Percentiles rank a stretch among this genome's conserved stretches.
Conservation (phyloP, 2,113 vertebrate species). For the Cepphus grylle region DNA sequence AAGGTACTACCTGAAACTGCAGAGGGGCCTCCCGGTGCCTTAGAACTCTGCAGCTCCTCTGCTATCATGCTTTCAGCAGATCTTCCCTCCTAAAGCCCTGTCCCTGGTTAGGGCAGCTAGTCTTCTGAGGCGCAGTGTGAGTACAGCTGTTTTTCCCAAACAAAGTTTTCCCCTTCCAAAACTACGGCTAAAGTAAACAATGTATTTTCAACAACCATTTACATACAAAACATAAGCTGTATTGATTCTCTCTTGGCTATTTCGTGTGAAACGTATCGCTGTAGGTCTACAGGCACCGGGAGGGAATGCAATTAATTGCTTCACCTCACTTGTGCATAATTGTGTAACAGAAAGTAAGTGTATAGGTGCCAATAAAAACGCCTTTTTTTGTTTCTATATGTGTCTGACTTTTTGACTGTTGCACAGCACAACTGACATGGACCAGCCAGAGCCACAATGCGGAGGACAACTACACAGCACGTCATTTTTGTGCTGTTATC, state of each 20-base stretch:
- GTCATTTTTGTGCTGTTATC: not conserved
- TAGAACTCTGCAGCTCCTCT: not conserved
- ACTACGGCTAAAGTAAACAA: not conserved
- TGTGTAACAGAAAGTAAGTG: not conserved
- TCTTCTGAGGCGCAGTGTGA: not conserved
- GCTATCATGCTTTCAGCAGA: not conserved
- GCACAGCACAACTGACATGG: not conserved
- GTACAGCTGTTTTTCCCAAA: not conserved
- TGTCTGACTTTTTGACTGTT: not conserved
- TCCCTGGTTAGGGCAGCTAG: not conserved
- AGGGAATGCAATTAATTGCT: constrained; percentile 5
- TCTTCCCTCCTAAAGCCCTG: not conserved
- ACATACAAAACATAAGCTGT: not conserved
- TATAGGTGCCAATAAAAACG: not conserved
- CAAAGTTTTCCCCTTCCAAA: not conserved
- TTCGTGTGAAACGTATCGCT: not conserved
- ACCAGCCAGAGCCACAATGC: not conserved
- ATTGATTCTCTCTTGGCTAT: not conserved
- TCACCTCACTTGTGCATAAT: not conserved
- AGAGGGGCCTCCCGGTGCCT: not conserved
- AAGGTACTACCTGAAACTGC: not conserved
- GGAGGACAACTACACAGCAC: not conserved
- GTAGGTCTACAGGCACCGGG: not conserved
- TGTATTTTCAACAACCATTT: not conserved
- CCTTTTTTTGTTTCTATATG: not conserved